Base-by-base conservation (phyloP, 2,888 invertebrate species). In the Rhagonycha lutea region DNA sequence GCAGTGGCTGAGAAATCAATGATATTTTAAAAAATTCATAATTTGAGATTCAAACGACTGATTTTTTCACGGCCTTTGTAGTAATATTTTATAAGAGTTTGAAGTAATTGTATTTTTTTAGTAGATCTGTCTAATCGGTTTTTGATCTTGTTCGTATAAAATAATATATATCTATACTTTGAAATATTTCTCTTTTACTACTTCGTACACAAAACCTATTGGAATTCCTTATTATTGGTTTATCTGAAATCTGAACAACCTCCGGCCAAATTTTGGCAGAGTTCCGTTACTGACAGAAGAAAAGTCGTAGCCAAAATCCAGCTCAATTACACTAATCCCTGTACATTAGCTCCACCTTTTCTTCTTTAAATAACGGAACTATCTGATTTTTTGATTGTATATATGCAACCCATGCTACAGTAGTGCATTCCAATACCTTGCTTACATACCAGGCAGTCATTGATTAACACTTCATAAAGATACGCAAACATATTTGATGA, bases 1-100 rank as follows among this genome's bases (percentile, higher is more conserved):
- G 72, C 61, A 72, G 32, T 60, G 61, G 72, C 72, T 72, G 72
- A 61, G 68, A 72, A 72, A 72, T 62, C 61, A 61, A 72, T 29
- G 61, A 72, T 61, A 68, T 72, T 72, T 18, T 9, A 32, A 28
- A 68, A 68, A 29, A 18, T 18, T 61, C 14, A n/a, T 65, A 60
- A 68, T 68, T 61, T 68, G 72, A 68, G 61, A 71, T 71, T 23
- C 32, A 29, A 26, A 68, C 29, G 72, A 72, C 72, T 72, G 72
- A 72, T 71, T 24, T 24, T 72, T 72, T 72, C 68, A 65, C 72
- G 61, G 68, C 68, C 61, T 28, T 26, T 72, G 72, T 68, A 72
- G 72, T 29, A 14, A 18, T 68, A 28, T 65, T 67, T 71, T 23
- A 24, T 65, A 65, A 65, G 63, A 65, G 23, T 65, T 65, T 65